Evolutionary conservation across 1,140 invertebrate genomes (phyloP).

Genomic region (Aphaenogaster floridana): DNA sequence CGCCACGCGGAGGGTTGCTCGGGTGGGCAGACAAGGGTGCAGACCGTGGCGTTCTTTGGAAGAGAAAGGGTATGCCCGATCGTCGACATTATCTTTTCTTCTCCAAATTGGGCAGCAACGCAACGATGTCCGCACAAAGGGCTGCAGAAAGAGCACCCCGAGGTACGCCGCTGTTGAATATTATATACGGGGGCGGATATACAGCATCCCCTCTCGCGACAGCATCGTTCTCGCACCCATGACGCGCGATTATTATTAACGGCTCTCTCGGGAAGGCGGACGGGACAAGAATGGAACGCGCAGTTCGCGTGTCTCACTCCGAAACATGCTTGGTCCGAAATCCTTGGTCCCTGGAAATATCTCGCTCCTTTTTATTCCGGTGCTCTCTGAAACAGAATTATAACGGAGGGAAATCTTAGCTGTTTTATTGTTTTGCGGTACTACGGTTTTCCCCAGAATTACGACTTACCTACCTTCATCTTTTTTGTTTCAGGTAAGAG

Average conservation of each 20-base stretch:
- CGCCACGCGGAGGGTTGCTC: conserved; percentile 6
- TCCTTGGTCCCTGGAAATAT: neutral
- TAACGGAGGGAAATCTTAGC: neutral
- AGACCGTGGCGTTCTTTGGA: conserved; percentile 19
- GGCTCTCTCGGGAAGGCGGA: conserved; percentile 23
- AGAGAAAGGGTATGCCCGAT: conserved; percentile 68
- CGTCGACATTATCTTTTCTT: conserved; percentile 79
- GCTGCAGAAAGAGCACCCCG: conserved; percentile 36
- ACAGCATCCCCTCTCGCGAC: neutral
- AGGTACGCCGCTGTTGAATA: conserved; percentile 51
- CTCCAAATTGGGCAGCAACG: conserved; percentile 74
- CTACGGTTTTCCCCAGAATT: neutral
- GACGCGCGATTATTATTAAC: conserved; percentile 72
- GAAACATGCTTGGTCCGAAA: neutral
- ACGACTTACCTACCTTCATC: neutral
- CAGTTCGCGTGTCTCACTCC: conserved; percentile 15
- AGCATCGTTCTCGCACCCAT: conserved; percentile 37
- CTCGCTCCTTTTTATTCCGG: neutral
- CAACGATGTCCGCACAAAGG: conserved; percentile 69
- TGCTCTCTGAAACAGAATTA: neutral
- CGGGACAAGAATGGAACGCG: conserved; percentile 43
- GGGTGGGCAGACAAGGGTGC: neutral
- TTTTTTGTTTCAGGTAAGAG: conserved; percentile 54
- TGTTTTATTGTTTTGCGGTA: neutral
- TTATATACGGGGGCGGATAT: conserved; percentile 27